phyloP scores from a whole-genome alignment of 2,797 vertebrate genomes.

The Anas flavirostris region DNA sequence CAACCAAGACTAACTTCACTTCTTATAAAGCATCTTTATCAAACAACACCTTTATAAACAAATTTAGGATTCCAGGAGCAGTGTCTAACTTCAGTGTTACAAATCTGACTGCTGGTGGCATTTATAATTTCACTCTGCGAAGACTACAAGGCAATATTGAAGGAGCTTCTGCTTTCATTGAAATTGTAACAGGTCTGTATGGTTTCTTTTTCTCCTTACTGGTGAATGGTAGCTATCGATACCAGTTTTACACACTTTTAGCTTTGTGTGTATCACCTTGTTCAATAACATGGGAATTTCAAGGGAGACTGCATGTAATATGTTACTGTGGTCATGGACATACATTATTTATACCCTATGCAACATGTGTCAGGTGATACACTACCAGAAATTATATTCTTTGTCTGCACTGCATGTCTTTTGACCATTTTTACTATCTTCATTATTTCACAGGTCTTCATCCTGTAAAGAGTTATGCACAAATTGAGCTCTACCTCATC shows the following conservation, averaged over 20 bases:
- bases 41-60: conserved; percentile 67
- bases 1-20: conserved; percentile 81
- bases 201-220: not conserved
- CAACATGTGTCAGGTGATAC: not conserved
- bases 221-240: not conserved
- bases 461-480: not conserved
- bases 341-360: not conserved
- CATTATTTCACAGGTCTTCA: not conserved
- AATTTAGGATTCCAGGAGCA: conserved; percentile 70
- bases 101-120: conserved; percentile 80
- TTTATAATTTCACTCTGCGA: conserved; percentile 83
- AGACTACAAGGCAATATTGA: conserved; percentile 77
- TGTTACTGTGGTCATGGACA: not conserved
- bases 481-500: not conserved
- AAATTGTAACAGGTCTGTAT: conserved; percentile 79
- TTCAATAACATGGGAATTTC: not conserved
- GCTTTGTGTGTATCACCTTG: not conserved
- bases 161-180: conserved; percentile 73
- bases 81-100: conserved; percentile 75
- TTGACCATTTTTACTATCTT: not conserved
- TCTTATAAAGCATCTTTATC: conserved; percentile 82
- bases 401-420: not conserved
- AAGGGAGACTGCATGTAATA: not conserved
- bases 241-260: not conserved
- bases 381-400: not conserved